These are phyloP conservation scores for Synanthedon vespiformis DNA, from an alignment of 2,888 invertebrate genomes.

Conservation along the genomic window DNA sequence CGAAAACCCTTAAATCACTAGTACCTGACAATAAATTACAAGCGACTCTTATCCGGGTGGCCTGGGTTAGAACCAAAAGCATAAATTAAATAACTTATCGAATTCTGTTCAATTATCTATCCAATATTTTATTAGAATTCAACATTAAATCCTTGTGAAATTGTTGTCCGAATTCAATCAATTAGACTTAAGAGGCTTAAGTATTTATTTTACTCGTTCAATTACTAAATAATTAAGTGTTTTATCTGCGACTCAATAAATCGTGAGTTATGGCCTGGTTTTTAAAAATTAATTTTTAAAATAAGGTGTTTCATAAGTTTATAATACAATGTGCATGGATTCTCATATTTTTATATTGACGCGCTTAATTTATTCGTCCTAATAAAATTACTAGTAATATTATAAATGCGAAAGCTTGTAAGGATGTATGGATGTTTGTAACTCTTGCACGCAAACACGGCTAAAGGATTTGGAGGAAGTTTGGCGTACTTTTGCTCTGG, in stretches of 20 bases:
- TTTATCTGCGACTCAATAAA: not conserved
- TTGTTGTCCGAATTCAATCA: not conserved
- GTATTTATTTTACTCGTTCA: not conserved
- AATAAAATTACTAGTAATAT: no score
- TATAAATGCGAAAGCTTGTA: no score
- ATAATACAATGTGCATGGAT: no score
- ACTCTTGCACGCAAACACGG: no score
- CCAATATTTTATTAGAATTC: slow-evolving; percentile 3
- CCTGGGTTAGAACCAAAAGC: slow-evolving; percentile 7
- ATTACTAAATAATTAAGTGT: not conserved
- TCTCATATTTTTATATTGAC: no score
- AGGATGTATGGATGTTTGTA: no score
- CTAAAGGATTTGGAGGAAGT: no score
- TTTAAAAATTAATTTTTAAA: no score
- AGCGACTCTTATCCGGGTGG: slow-evolving; percentile 10
- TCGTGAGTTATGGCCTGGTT: not conserved
- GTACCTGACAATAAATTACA: slow-evolving; percentile 9
- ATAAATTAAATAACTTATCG: slow-evolving; percentile 13
- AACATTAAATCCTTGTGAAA: not conserved
- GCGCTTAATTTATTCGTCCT: no score
- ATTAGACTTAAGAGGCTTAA: not conserved
- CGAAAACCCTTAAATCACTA: slow-evolving; percentile 7
- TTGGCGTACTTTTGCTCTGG: no score
- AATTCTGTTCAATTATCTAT: slow-evolving; percentile 11
- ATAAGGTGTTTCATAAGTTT: no score